Evolutionary conservation across 2,888 invertebrate species (phyloP).

Genomic region (Eupithecia pulchellata): DNA sequence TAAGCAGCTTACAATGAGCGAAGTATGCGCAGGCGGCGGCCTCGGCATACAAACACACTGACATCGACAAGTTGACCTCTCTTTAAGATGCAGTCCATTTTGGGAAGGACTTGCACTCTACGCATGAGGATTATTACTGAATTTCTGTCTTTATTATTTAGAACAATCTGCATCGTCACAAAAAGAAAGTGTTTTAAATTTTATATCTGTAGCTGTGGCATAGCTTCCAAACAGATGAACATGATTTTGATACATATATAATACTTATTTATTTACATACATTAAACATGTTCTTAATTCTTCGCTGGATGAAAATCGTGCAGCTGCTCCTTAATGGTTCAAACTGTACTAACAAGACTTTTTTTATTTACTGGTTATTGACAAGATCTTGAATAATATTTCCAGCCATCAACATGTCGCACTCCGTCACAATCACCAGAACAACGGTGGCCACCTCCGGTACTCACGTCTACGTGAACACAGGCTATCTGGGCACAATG

Average conservation of each 20-base stretch:
- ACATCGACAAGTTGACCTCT: slow-evolving; percentile 67
- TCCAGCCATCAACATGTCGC: slow-evolving; percentile 89
- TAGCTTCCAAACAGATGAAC: too few relatives aligned
- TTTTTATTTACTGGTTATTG: too few relatives aligned
- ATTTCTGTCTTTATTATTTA: neutral
- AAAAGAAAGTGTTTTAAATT: neutral
- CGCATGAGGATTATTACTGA: neutral
- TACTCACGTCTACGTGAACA: slow-evolving; percentile 91
- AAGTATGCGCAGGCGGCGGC: slow-evolving; percentile 55
- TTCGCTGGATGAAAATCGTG: too few relatives aligned
- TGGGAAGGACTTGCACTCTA: slow-evolving; percentile 45
- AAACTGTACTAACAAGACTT: too few relatives aligned
- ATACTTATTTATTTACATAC: too few relatives aligned
- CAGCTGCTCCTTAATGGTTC: too few relatives aligned
- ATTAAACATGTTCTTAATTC: too few relatives aligned
- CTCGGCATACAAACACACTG: slow-evolving; percentile 67
- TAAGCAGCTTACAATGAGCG: slow-evolving; percentile 46
- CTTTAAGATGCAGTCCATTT: slow-evolving; percentile 49
- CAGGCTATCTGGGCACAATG: slow-evolving; percentile 91
- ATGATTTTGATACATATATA: too few relatives aligned
- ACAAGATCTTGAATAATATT: neutral
- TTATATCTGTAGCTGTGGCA: too few relatives aligned
- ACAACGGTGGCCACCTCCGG: slow-evolving; percentile 92
- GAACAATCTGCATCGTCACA: too few relatives aligned
- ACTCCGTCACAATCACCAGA: slow-evolving; percentile 94